phyloP scores from a whole-genome alignment of 2,113 vertebrate genomes.

The Epinephelus moara region DNA sequence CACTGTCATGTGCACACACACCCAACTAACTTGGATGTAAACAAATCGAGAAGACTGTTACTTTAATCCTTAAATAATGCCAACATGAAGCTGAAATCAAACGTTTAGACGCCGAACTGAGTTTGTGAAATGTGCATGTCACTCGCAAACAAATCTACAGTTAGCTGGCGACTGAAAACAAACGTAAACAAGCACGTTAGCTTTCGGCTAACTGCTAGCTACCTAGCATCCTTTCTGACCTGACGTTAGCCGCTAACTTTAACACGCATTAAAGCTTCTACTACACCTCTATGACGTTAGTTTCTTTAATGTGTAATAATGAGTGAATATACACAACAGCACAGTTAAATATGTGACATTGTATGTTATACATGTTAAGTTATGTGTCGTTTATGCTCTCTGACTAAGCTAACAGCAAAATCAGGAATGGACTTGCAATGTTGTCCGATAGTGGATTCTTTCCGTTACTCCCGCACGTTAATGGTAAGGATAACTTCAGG shows the following conservation, averaged over 20 bases:
- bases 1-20: background rate
- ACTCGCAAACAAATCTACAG: background rate
- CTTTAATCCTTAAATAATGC: background rate
- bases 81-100: background rate
- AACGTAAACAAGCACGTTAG: background rate
- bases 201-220: slow-evolving; percentile 5
- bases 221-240: slow-evolving; percentile 1
- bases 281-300: no score
- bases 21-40: slow-evolving; percentile 1
- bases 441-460: slow-evolving; percentile 23
- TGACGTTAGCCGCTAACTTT: background rate
- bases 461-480: background rate
- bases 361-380: background rate
- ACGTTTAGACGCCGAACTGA: accelerated
- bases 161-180: background rate
- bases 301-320: no score
- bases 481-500: background rate
- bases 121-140: accelerated
- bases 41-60: slow-evolving; percentile 6
- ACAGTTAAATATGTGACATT: background rate
- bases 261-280: background rate
- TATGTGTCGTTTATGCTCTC: background rate
- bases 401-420: no score
- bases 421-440: background rate
- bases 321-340: no score